phyloP scores from a whole-genome alignment of 2,113 vertebrate species.

The Myotis lucifugus region DNA sequence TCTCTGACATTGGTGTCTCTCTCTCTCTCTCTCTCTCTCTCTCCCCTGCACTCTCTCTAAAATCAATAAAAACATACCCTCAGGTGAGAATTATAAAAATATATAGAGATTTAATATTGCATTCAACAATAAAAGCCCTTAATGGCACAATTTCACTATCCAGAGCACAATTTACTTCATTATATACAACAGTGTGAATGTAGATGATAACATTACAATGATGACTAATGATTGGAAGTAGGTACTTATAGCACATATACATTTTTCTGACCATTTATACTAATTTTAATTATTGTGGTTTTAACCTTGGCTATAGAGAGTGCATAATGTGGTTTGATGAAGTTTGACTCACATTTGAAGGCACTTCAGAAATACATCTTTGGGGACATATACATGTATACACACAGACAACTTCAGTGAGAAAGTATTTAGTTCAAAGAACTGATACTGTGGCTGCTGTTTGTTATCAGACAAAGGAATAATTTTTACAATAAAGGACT shows the following conservation, averaged over 20 bases:
- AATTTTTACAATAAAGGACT: constrained; percentile 75
- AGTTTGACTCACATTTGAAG: neutral
- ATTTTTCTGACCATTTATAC: neutral
- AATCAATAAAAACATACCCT: neutral
- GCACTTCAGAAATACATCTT: neutral
- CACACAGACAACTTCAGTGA: neutral
- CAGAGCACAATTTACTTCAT: neutral
- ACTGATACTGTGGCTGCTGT: neutral
- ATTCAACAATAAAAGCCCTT: neutral
- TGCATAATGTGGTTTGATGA: neutral
- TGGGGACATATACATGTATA: neutral
- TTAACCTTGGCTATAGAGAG: neutral
- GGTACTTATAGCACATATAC: neutral
- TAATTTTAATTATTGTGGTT: neutral
- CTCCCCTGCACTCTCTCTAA: neutral
- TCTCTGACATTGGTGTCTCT: neutral
- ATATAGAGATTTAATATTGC: neutral
- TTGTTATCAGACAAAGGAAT: constrained; percentile 71
- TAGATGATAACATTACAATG: neutral
- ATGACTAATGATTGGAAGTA: neutral
- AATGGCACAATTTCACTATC: neutral
- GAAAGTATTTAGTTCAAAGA: neutral
- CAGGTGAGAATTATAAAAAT: too few relatives aligned
- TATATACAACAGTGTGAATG: neutral
- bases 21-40: too few relatives aligned